phyloP scores from a whole-genome alignment of 1,140 invertebrate species.

The Pseudomyrmex sp. region DNA sequence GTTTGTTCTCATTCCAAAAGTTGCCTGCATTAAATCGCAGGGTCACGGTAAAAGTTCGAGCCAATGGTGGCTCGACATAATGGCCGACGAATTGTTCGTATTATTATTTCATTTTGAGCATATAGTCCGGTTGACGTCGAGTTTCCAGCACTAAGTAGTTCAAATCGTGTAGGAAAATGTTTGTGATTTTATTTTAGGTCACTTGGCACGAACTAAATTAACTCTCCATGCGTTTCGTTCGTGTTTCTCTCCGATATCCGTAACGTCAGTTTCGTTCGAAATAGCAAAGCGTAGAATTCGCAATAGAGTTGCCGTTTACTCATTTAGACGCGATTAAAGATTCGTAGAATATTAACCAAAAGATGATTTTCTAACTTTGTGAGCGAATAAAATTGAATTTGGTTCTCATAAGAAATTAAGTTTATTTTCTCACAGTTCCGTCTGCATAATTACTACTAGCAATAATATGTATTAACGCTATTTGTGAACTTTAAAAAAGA shows the following conservation, averaged over 20 bases:
- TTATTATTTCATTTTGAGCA: conserved; percentile 32
- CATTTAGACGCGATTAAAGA: conserved; percentile 10
- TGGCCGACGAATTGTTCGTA: conserved; percentile 36
- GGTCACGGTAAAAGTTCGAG: conserved; percentile 49
- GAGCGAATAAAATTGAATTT: too few relatives aligned
- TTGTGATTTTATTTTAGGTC: conserved; percentile 20
- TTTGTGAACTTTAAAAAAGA: neutral
- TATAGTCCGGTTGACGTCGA: conserved; percentile 18
- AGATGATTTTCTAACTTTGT: neutral
- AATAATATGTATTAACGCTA: neutral
- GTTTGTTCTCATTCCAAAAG: conserved; percentile 61
- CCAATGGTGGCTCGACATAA: conserved; percentile 3
- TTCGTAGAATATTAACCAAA: neutral
- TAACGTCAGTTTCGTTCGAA: conserved; percentile 8
- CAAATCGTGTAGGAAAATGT: neutral
- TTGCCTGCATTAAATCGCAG: conserved; percentile 58
- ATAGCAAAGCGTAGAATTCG: neutral
- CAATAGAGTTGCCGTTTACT: neutral
- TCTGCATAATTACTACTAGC: neutral
- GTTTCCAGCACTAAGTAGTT: neutral
- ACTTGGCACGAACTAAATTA: conserved; percentile 28
- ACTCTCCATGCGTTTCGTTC: neutral
- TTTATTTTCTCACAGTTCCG: neutral
- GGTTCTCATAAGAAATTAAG: too few relatives aligned
- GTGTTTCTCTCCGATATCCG: neutral